Evolutionary conservation across 2,797 vertebrate species (phyloP).

Genomic region (Cryptoprocta ferox): DNA sequence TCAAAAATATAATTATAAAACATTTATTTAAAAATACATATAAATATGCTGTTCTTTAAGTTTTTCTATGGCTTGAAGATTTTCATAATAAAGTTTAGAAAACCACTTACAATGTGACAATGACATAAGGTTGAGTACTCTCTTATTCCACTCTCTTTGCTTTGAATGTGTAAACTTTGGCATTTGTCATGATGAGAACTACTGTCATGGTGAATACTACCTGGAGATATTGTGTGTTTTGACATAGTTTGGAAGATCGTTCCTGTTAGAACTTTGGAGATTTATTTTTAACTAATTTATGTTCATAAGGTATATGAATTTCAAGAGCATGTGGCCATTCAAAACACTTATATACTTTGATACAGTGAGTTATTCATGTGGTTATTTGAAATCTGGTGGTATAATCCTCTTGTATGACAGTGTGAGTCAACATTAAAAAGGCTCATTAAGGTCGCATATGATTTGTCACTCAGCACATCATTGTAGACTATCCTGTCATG

Average conservation of each 20-base stretch:
- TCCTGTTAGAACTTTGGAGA: slow-evolving; percentile 4
- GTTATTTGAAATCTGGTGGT: slow-evolving; percentile 37
- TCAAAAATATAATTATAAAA: not conserved
- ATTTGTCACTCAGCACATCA: not conserved
- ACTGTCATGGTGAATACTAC: slow-evolving; percentile 5
- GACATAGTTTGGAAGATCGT: not conserved
- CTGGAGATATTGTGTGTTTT: not conserved
- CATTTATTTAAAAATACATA: not conserved
- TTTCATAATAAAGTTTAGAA: slow-evolving; percentile 6
- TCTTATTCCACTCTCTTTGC: not conserved
- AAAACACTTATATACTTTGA: slow-evolving; percentile 43
- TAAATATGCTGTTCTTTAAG: not conserved
- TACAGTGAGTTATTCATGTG: slow-evolving; percentile 13
- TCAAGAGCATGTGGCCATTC: slow-evolving; percentile 7
- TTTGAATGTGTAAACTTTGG: not conserved
- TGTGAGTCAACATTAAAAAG: slow-evolving; percentile 65
- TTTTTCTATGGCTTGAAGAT: not conserved
- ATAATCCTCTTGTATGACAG: slow-evolving; percentile 29
- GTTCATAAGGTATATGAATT: not conserved
- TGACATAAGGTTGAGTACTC: not conserved
- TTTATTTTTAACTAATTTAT: slow-evolving; percentile 54
- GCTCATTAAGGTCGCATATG: not conserved
- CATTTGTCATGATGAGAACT: not conserved
- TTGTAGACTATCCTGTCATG: not conserved
- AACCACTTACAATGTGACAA: not conserved